Percentiles rank a stretch among this genome's conserved stretches.
Conservation (phyloP, 1,140 invertebrate species). For the Nasonia giraulti region DNA sequence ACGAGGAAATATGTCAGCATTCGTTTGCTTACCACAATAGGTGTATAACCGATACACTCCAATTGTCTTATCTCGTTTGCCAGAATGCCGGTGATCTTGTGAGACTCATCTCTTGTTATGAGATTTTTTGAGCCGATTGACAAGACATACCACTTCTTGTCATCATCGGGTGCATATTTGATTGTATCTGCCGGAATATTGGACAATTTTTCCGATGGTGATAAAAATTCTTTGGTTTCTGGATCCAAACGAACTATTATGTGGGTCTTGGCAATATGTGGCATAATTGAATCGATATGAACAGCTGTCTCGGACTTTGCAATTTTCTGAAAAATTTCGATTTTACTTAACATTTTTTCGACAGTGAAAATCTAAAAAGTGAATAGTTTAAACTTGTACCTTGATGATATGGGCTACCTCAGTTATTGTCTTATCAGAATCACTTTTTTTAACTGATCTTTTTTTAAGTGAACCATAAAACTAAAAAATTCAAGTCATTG, state of each 20-base stretch:
- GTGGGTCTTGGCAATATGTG: neutral
- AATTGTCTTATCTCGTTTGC: conserved; percentile 76
- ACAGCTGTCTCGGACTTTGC: neutral
- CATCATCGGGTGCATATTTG: conserved; percentile 67
- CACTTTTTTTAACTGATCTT: neutral
- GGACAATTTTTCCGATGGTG: conserved; percentile 56
- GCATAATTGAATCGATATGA: neutral
- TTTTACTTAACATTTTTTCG: conserved; percentile 50
- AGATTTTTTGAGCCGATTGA: conserved; percentile 68
- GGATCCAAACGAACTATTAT: conserved; percentile 22
- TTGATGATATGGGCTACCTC: neutral
- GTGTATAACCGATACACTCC: conserved; percentile 75
- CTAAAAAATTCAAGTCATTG: neutral
- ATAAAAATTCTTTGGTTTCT: conserved; percentile 17
- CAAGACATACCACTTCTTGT: conserved; percentile 72
- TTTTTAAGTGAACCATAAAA: neutral
- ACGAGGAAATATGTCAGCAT: neutral
- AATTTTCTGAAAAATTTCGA: conserved; percentile 25
- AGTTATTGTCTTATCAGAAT: too few relatives aligned
- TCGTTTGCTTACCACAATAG: conserved; percentile 73
- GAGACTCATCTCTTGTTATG: conserved; percentile 57
- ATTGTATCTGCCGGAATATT: conserved; percentile 67
- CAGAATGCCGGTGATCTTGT: conserved; percentile 59
- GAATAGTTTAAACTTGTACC: neutral
- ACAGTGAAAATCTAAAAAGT: conserved; percentile 5